A percentile compares a stretch with the other conserved stretches of the same genome.
phyloP scores from a whole-genome alignment of 1,140 invertebrate genomes.

The Sarcophaga bullata region DNA sequence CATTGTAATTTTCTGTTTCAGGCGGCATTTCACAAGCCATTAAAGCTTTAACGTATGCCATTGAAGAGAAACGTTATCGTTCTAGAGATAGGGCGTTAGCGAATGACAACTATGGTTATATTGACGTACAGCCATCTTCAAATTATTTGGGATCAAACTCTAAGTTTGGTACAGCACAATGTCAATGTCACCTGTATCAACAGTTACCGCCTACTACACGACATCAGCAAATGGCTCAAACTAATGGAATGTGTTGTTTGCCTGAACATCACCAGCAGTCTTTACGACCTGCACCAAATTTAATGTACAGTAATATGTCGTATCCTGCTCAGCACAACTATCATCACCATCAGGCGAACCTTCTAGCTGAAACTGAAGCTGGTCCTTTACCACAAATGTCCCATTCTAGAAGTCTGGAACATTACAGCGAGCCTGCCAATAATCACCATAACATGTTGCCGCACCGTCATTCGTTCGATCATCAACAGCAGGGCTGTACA shows the following conservation, averaged over 20 bases:
- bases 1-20: constrained; percentile 29
- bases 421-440: constrained; percentile 59
- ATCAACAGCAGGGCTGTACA: constrained; percentile 56
- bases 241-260: constrained; percentile 49
- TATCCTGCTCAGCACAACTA: background rate
- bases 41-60: constrained; percentile 53
- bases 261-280: constrained; percentile 38
- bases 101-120: constrained; percentile 28
- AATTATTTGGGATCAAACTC: background rate
- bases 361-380: background rate
- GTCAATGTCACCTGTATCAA: constrained; percentile 41
- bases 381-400: constrained; percentile 50
- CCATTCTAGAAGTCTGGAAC: constrained; percentile 64
- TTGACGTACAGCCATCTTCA: constrained; percentile 21
- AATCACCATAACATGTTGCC: constrained; percentile 46
- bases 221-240: constrained; percentile 16
- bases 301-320: constrained; percentile 33
- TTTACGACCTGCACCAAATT: background rate
- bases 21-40: constrained; percentile 54
- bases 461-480: constrained; percentile 64
- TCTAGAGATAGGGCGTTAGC: constrained; percentile 4
- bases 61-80: constrained; percentile 54
- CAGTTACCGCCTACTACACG: constrained; percentile 25
- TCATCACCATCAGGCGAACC: constrained; percentile 30
- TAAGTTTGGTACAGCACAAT: constrained; percentile 25